Conservation (phyloP, 53 echinoderm and acorn worm species). For the Astropecten irregularis region DNA sequence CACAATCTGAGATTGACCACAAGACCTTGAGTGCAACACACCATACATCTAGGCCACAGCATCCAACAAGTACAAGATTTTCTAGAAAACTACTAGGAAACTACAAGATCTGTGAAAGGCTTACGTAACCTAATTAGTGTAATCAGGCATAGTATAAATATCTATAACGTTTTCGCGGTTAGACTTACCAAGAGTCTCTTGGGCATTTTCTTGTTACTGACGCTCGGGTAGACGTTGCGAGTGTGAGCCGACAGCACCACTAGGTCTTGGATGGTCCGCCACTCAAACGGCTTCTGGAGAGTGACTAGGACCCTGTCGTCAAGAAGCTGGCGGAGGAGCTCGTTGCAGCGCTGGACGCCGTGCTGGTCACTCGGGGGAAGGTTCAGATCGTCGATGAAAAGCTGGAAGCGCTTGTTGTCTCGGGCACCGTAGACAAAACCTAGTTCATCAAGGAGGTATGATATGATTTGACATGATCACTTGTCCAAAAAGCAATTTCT, state of each 20-base stretch:
- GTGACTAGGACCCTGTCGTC: conserved; percentile 91
- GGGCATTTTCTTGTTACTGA: conserved; percentile 67
- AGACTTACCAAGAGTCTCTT: conserved; percentile 76
- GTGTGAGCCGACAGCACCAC: conserved; percentile 85
- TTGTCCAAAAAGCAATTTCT: background rate
- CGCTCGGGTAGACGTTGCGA: conserved; percentile 76
- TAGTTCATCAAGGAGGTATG: too few species aligned
- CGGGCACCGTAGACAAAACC: conserved; percentile 98
- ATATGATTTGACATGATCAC: too few species aligned
- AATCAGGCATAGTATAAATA: too few species aligned
- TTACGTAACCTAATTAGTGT: too few species aligned
- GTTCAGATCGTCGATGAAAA: conserved; percentile 95
- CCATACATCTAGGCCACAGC: too few species aligned
- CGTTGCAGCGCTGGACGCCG: conserved; percentile 91
- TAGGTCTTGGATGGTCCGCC: conserved; percentile 94
- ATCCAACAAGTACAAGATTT: too few species aligned
- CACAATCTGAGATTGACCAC: too few species aligned
- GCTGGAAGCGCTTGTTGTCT: conserved; percentile 95
- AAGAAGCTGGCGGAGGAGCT: conserved; percentile 88
- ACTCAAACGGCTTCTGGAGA: conserved; percentile 94
- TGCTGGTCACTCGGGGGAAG: conserved; percentile 86
- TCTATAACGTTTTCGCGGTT: too few species aligned
- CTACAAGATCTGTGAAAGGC: too few species aligned
- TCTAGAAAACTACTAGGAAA: too few species aligned
- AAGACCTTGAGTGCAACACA: too few species aligned